A percentile compares a stretch with the other conserved stretches of the same genome.
phyloP scores from a whole-genome alignment of 2,888 invertebrate genomes.

The Agapostemon virescens region DNA sequence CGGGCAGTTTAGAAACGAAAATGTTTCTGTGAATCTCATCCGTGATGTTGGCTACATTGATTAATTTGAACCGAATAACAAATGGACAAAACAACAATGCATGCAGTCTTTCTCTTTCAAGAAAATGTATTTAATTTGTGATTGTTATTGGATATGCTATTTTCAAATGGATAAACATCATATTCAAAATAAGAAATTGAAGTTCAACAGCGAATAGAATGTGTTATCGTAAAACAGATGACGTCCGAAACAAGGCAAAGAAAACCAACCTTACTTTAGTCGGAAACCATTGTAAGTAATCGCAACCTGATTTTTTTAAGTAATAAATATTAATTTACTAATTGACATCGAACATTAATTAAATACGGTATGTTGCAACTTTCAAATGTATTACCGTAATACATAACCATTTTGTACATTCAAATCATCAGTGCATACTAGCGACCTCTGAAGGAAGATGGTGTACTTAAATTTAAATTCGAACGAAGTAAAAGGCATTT shows the following conservation, averaged over 20 bases:
- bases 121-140: not conserved
- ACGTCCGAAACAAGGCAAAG: not conserved
- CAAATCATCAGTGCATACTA: not conserved
- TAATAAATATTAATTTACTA: not conserved
- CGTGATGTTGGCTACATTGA: not conserved
- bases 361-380: not conserved
- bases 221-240: not conserved
- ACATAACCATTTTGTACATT: not conserved
- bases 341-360: not conserved
- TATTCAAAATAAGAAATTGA: not conserved
- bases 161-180: not conserved
- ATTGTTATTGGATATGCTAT: not conserved
- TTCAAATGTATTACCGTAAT: too few relatives aligned
- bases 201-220: not conserved
- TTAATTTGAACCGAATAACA: not conserved
- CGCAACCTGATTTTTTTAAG: not conserved
- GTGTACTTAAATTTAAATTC: not conserved
- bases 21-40: not conserved
- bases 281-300: not conserved
- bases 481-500: not conserved
- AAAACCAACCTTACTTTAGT: not conserved
- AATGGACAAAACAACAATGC: too few relatives aligned
- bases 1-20: not conserved
- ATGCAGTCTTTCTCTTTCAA: not conserved
- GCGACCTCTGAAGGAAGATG: not conserved